Base-by-base conservation (phyloP, 2,888 invertebrate genomes). In the Galeruca laticollis region DNA sequence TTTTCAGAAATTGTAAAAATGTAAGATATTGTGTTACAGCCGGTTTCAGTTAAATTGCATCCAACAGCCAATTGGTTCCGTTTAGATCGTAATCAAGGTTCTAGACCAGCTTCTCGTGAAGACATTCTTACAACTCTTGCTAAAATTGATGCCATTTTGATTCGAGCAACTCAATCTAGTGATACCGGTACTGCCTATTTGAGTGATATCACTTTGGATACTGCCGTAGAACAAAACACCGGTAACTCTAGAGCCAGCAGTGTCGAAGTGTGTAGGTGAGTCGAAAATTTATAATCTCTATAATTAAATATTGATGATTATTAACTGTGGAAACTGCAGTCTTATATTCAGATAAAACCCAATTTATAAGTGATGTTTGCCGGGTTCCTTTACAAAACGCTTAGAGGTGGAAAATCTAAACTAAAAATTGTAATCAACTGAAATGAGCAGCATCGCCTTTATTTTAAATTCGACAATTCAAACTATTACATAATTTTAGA, bases 41-140 rank as follows among this genome's bases (percentile, higher is more conserved):
- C 87, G 57, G 89, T 89, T 77, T 88, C 88, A 74, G 92, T 93
- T 1, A 89, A 88, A 0, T 82, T 95, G 33, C 88, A 88, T 51
- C 93, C 94, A 80, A 85, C 86, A 0, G 80, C 82, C 9, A 88
- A 88, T 40, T 95, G 95, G 95, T 87, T 87, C 43, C 87, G 89
- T 35, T 70, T 88, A 47, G 87, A 86, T n/a, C 86, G 87, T 70
- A 84, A 86, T 9, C 85, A 86, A 52, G 89, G 89, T 0, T 88
- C 89, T 4, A 85, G 87, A 52, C 85, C 87, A 1, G 91, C 93
- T 0, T 92, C 93, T 0, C 90, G 98, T 33, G 90, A 91, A 67
- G 94, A 97, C 81, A 89, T 99, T 71, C 89, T 99, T 88, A 92
- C 90, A 72, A 94, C 94, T 0, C 87, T 99, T 9, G 91, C 94